These are phyloP conservation scores for Brachionus koreanus DNA, from an alignment of 1,140 invertebrate genomes.

Conservation along the genomic window DNA sequence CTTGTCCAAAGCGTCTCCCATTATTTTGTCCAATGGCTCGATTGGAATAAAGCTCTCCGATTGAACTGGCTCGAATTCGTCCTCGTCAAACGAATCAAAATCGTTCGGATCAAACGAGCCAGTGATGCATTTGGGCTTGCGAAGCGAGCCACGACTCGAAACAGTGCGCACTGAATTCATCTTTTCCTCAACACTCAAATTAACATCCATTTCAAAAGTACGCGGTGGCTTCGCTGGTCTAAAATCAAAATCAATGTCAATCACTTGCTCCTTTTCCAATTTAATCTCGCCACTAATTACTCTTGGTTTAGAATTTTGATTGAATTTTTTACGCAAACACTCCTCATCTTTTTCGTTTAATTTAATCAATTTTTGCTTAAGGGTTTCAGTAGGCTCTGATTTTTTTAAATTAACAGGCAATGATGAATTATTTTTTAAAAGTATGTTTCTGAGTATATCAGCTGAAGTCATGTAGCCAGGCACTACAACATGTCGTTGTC, in stretches of 20 bases:
- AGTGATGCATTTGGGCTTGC: neutral
- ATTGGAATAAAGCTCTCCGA: neutral
- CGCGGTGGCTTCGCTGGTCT: neutral
- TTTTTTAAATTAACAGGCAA: neutral
- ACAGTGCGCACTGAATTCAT: neutral
- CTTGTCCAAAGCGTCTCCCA: neutral
- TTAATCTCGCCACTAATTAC: neutral
- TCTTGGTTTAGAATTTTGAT: neutral
- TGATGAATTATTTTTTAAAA: constrained; percentile 6
- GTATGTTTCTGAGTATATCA: constrained; percentile 19
- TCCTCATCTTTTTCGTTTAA: constrained; percentile 25
- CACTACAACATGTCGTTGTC: constrained; percentile 9
- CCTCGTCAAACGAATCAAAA: constrained; percentile 41
- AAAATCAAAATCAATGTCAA: constrained; percentile 1
- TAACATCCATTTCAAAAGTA: neutral
- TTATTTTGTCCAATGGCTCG: neutral
- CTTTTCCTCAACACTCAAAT: neutral
- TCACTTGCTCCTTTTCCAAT: neutral
- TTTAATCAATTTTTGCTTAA: neutral
- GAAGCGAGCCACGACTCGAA: neutral
- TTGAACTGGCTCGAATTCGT: neutral
- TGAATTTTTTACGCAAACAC: neutral
- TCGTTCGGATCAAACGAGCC: constrained; percentile 31
- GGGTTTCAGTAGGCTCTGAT: neutral
- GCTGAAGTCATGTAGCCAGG: constrained; percentile 39